Evolutionary conservation across 2,888 invertebrate species (phyloP), one percentile per base, ranked within the genome.

Genomic region (Ptilodon capucinus): DNA sequence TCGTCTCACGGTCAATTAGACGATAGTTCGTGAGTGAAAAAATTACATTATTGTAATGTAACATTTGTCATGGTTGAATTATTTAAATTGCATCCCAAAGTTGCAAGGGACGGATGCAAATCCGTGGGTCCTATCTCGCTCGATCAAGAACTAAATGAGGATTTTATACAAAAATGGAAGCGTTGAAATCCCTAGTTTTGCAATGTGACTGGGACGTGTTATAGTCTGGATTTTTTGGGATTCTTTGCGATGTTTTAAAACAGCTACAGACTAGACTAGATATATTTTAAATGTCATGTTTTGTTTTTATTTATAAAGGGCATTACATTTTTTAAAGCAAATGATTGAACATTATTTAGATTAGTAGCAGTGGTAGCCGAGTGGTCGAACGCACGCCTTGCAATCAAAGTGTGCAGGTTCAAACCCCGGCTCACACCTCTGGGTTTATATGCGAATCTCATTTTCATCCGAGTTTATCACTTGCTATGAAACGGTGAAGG

Each of bases 101-200:
- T 66, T 64, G 68, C 60, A 60, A 65, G 74, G 74, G 79, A 71
- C 65, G 71, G 65, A 88, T 88, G 86, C 84, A 85, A 86, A 87
- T 85, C 73, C 65, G 67, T 72, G 68, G 64, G 64, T 67, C 66
- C 71, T 63, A 86, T 86, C 84, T 77, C 73, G 54, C 74, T 74
- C 79, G 81, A 83, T 84, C 81, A 78, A 77, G 66, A 76, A 74
- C 72, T 74, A 85, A 89, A 90, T 82, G 87, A 77, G 79, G 67
- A 76, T 75, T 87, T 89, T 89, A 89, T 89, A 81, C 89, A 84
- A 79, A 80, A 81, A 81, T 78, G 77, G 74, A 76, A 70, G 68
- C 64, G 69, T 67, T 62, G 62, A 79, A 73, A 78, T 76, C 75
- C 68, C 61, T 65, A 60, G 68, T 60, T 64, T 65, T 55, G 62